Evolutionary conservation across 1,140 invertebrate genomes (phyloP), one percentile per base, ranked within the genome.

Genomic region (Magallana angulata): DNA sequence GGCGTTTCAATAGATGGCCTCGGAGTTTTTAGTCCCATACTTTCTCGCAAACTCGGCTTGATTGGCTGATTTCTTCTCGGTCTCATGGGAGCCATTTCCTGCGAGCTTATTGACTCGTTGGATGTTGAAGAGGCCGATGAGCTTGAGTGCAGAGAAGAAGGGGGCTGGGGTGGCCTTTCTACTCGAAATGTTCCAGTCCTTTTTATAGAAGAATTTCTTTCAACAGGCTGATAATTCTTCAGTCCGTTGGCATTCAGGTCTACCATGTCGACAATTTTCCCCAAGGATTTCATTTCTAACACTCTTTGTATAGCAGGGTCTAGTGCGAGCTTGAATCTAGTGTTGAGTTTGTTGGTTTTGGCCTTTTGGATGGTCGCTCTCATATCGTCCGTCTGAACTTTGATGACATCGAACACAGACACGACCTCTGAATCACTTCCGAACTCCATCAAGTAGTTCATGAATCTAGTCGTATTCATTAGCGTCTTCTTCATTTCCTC

Each of bases 361-460:
- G 89, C 85, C 62, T 90, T 87, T 24, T 90, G 89, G 7, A 91
- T 90, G 6, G 81, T 87, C 16, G 89, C 86, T 14, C 89, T 84
- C 88, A 91, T 90, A 57, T 91, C 91, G 48, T 90, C 90, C 30
- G 90, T 89, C 86, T 91, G 89, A 4, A 90, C 59, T 85, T 91
- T 91, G 36, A 91, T 88, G 24, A 87, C 90, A 62, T 91, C 91
- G 64, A 91, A 91, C 8, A 91, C 86, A 60, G 91, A 90, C n/a
- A 91, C 76, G 30, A 91, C 83, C 84, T 91, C 91, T 30, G 91
- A 91, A 84, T 91, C 91, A 86, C 91, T 91, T 30, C 91, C 91
- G 57, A 88, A 91, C 24, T 91, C 86, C n/a, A 88, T 84, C 7
- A 91, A 83, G 81, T 90, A 89, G 76, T 88, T 84, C 24, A 91